Conservation (phyloP, 1,140 invertebrate species). For the Phymorhynchus buccinoides region DNA sequence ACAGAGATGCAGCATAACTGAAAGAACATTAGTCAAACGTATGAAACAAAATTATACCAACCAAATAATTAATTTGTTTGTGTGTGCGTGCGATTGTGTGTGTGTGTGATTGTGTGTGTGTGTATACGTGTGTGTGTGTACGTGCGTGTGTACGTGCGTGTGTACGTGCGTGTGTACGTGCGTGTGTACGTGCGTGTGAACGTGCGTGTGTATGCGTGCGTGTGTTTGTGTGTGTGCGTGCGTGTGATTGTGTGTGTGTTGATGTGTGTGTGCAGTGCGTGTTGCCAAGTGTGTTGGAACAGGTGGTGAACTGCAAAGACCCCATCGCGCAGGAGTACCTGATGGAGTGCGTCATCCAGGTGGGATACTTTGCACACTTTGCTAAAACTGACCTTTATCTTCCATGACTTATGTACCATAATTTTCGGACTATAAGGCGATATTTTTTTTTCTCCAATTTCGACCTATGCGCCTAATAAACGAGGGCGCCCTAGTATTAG, state of each 20-base stretch:
- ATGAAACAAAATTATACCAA: no score
- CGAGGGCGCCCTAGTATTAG: no score
- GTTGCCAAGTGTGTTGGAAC: conserved; percentile 71
- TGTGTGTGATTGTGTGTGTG: not conserved
- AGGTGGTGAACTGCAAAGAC: conserved; percentile 93
- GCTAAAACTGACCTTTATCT: no score
- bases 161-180: not conserved
- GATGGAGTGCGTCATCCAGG: conserved; percentile 99
- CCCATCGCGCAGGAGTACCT: conserved; percentile 99
- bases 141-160: not conserved
- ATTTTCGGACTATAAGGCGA: no score
- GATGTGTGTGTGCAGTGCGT: conserved; percentile 61
- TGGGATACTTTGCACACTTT: conserved; percentile 66
- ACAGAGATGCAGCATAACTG: no score
- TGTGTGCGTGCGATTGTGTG: no score
- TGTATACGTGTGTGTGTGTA: not conserved
- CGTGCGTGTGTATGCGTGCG: not conserved
- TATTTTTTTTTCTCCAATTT: no score
- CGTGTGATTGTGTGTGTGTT: no score
- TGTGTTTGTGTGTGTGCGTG: not conserved
- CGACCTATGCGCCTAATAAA: no score
- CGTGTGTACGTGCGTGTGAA: not conserved
- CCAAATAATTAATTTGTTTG: no score
- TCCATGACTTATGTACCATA: no score
- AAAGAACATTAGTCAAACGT: no score